Conservation (phyloP, 2,797 vertebrate species). For the Calcarius lapponicus region DNA sequence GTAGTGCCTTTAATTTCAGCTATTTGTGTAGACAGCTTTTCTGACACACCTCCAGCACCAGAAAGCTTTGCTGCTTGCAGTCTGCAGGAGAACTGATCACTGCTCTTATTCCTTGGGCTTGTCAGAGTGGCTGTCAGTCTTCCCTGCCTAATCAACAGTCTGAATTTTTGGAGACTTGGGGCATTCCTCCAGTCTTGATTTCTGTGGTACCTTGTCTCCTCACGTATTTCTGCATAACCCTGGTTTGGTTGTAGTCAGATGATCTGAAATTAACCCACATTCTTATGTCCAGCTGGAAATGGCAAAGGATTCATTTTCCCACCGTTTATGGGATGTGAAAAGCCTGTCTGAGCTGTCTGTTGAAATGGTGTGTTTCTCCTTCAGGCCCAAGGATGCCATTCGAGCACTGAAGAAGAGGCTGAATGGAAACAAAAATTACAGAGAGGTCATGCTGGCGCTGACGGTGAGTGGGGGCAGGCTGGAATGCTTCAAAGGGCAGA, state of each 20-base stretch:
- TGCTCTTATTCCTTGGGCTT: neutral
- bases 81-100: neutral
- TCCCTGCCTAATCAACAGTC: neutral
- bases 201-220: neutral
- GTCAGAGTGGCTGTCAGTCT: neutral
- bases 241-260: neutral
- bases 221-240: neutral
- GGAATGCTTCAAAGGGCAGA: constrained; percentile 43
- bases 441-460: constrained; percentile 96
- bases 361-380: constrained; percentile 5
- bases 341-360: neutral
- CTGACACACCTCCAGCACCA: neutral
- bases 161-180: neutral
- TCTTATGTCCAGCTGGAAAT: neutral
- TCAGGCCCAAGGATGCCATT: constrained; percentile 96
- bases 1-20: neutral
- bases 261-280: neutral
- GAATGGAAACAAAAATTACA: constrained; percentile 95
- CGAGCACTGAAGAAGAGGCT: constrained; percentile 95
- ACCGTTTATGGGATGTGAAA: neutral
- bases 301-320: neutral
- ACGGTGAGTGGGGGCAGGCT: constrained; percentile 83
- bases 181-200: neutral
- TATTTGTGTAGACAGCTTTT: neutral
- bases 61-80: neutral